A percentile compares a stretch with the other conserved stretches of the same genome.
Evolutionary conservation across 2,888 invertebrate species (phyloP).

Genomic region (Itoplectis maculator): DNA sequence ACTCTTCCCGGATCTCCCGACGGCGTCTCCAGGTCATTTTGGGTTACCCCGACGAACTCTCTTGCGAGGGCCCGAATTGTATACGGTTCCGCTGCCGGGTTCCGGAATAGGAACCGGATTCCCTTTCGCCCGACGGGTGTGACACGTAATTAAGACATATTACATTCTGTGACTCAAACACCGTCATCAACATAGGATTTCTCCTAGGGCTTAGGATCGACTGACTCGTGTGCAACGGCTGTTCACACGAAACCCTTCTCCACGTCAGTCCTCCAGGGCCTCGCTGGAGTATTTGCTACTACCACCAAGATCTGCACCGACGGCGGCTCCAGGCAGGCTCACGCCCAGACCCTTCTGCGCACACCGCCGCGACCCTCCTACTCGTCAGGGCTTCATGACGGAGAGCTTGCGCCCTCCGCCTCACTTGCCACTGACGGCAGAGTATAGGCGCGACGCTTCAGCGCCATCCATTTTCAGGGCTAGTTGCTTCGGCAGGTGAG

Average conservation of each 20-base stretch:
- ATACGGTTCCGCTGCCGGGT: slow-evolving; percentile 86
- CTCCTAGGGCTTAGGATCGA: slow-evolving; percentile 87
- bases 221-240: slow-evolving; percentile 87
- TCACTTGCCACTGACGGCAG: slow-evolving; percentile 86
- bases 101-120: slow-evolving; percentile 87
- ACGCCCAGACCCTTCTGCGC: slow-evolving; percentile 81
- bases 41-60: slow-evolving; percentile 85
- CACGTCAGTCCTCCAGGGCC: slow-evolving; percentile 87
- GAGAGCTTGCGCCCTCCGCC: slow-evolving; percentile 64
- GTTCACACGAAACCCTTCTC: slow-evolving; percentile 88
- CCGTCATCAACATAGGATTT: slow-evolving; percentile 85
- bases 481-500: slow-evolving; percentile 88
- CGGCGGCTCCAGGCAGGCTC: slow-evolving; percentile 83
- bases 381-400: no score
- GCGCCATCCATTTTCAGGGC: slow-evolving; percentile 90
- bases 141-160: slow-evolving; percentile 47
- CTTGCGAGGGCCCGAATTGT: slow-evolving; percentile 85
- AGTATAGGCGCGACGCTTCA: slow-evolving; percentile 86
- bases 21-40: slow-evolving; percentile 87
- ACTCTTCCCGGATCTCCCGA: slow-evolving; percentile 86
- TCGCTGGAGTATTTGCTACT: slow-evolving; percentile 87
- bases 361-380: no score
- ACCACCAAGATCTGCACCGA: slow-evolving; percentile 86
- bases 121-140: slow-evolving; percentile 86
- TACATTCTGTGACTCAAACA: slow-evolving; percentile 73